Evolutionary conservation across 2,797 vertebrate species (phyloP), one percentile per base, ranked within the genome.

Genomic region (Sebastes taczanowskii): DNA sequence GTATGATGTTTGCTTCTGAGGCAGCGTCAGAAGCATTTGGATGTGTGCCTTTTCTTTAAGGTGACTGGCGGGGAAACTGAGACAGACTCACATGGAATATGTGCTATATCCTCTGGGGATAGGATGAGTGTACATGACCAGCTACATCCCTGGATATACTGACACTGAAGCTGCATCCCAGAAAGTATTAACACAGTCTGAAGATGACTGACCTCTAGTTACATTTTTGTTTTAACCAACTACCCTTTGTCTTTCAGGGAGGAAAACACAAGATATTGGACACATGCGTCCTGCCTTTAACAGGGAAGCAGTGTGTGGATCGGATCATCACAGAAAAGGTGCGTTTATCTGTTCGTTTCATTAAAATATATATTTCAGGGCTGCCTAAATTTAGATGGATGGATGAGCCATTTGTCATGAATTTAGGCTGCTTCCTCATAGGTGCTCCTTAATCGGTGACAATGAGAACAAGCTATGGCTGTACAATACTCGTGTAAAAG

Each of bases 241-340:
- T 58, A 27, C 27, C 27, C 27, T 65, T 87, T 68, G 42, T 89
- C 78, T 91, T 86, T 80, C 91, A 99, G 98, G 98, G 98, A 71
- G 98, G 97, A 70, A 95, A 95, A 79, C 97, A 99, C 94, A 99
- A 99, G 95, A 99, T 99, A 87, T 89, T 99, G 97, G 97, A 98
- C 61, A 96, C 95, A 64, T 99, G 98, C 90, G 96, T 72, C 61
- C 93, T 99, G 67, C 98, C 98, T 5, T 93, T 99, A 86, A 99
- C 98, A 2, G 98, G 98, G 72, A 99, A 98, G 78, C 96, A 98
- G 1, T 99, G 98, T 90, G 98, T 99, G 85, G 96, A 99, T 84
- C 97, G 98, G 65, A 97, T 99, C 92, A 99, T 99, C 92, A 99
- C 98, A 25, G 98, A 99, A 92, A 99, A 99, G 98, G 98, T 99